Evolutionary conservation across 2,113 vertebrate genomes (phyloP).

Genomic region (Dendropsophus ebraccatus): DNA sequence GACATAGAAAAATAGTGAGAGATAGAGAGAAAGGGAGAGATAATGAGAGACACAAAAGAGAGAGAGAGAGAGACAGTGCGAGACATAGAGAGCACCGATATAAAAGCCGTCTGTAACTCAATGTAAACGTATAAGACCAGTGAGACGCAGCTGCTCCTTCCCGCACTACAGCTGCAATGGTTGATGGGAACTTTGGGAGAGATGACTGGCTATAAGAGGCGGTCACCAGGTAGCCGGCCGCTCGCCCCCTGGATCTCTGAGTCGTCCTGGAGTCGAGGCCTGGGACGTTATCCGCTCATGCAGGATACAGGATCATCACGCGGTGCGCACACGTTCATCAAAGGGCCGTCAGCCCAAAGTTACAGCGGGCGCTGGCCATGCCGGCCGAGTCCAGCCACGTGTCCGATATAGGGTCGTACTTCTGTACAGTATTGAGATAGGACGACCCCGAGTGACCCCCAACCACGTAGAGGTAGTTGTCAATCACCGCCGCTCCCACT

Average conservation of each 20-base stretch:
- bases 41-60: too few species aligned
- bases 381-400: constrained; percentile 94
- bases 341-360: constrained; percentile 95
- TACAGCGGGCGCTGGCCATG: constrained; percentile 97
- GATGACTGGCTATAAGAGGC: background rate
- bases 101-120: background rate
- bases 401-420: constrained; percentile 92
- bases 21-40: too few species aligned
- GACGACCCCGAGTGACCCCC: constrained; percentile 97
- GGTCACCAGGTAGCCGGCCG: background rate
- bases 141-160: background rate
- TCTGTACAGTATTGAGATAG: constrained; percentile 95
- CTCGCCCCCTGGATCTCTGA: constrained; percentile 49
- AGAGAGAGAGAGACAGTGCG: too few species aligned
- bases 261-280: constrained; percentile 59
- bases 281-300: constrained; percentile 61
- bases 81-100: background rate
- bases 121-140: constrained; percentile 20
- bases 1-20: too few species aligned
- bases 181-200: background rate
- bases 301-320: constrained; percentile 56
- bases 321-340: constrained; percentile 75
- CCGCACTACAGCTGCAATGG: constrained; percentile 17
- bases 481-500: constrained; percentile 93
- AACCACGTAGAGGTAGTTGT: constrained; percentile 96